phyloP scores from a whole-genome alignment of 1,140 invertebrate species.

The Drosophila jambulina region DNA sequence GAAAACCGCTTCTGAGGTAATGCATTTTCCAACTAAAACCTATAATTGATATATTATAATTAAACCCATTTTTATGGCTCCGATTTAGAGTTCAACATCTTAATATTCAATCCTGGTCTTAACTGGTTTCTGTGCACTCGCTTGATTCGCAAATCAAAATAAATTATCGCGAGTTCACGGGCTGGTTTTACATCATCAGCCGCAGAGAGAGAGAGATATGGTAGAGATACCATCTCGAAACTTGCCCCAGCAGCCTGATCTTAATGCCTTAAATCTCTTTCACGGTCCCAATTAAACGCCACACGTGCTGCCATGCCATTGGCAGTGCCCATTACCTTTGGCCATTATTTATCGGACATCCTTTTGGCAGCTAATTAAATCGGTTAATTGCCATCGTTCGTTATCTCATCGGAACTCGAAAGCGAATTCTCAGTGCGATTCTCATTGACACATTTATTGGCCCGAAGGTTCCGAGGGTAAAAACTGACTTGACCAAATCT shows the following conservation, averaged over 20 bases:
- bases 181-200: conserved; percentile 45
- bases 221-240: conserved; percentile 37
- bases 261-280: conserved; percentile 54
- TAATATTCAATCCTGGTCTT: conserved; percentile 7
- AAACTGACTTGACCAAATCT: conserved; percentile 22
- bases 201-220: conserved; percentile 1
- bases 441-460: conserved; percentile 47
- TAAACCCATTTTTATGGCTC: background rate
- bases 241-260: conserved; percentile 41
- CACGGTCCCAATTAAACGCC: conserved; percentile 50
- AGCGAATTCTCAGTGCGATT: conserved; percentile 26
- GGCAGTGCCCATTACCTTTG: conserved; percentile 45
- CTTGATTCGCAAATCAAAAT: conserved; percentile 36
- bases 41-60: background rate
- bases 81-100: conserved; percentile 8
- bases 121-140: conserved; percentile 10
- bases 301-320: conserved; percentile 51
- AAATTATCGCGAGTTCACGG: conserved; percentile 42
- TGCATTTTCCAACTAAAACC: background rate
- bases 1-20: background rate
- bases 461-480: conserved; percentile 26
- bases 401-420: conserved; percentile 19
- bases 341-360: conserved; percentile 41
- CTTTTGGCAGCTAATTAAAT: conserved; percentile 49
- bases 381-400: conserved; percentile 45